phyloP scores from a whole-genome alignment of 64 coral and sea anemone genomes.

The Trachythela sp. region DNA sequence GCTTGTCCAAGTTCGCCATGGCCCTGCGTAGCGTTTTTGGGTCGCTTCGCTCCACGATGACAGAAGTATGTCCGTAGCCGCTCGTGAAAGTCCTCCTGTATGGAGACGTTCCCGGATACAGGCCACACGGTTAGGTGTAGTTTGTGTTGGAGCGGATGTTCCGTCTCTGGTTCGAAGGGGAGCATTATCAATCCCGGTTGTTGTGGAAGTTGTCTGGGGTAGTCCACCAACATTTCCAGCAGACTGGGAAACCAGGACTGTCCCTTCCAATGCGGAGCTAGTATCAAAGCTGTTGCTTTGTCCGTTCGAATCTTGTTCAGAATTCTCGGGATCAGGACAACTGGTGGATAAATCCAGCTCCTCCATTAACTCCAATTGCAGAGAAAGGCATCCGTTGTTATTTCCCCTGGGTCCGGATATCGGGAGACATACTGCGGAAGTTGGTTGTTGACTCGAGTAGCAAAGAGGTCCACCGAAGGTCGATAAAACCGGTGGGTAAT shows the following conservation, averaged over 20 bases:
- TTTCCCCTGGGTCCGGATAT: not conserved
- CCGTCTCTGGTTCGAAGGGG: not conserved
- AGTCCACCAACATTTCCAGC: not conserved
- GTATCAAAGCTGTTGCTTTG: not conserved
- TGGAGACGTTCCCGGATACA: not conserved
- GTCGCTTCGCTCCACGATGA: slow-evolving; percentile 17
- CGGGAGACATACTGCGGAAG: not conserved
- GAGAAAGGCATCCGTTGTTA: not conserved
- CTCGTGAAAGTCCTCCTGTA: not conserved
- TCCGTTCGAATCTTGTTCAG: not conserved
- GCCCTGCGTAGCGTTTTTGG: not conserved
- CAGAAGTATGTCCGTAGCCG: not conserved
- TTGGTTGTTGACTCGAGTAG: not conserved
- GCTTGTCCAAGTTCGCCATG: not conserved
- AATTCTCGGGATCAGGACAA: not conserved
- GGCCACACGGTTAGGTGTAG: not conserved
- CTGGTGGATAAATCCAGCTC: not conserved
- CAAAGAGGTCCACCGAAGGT: not conserved
- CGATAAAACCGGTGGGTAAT: not conserved
- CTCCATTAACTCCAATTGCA: not conserved
- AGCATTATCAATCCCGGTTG: not conserved
- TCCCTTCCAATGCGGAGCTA: not conserved
- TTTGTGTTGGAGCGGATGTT: slow-evolving; percentile 9
- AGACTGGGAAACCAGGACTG: not conserved
- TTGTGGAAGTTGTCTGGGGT: not conserved